A percentile compares a stretch with the other conserved stretches of the same genome.
phyloP scores from a whole-genome alignment of 1,140 invertebrate species.

The Zaprionus africanus region DNA sequence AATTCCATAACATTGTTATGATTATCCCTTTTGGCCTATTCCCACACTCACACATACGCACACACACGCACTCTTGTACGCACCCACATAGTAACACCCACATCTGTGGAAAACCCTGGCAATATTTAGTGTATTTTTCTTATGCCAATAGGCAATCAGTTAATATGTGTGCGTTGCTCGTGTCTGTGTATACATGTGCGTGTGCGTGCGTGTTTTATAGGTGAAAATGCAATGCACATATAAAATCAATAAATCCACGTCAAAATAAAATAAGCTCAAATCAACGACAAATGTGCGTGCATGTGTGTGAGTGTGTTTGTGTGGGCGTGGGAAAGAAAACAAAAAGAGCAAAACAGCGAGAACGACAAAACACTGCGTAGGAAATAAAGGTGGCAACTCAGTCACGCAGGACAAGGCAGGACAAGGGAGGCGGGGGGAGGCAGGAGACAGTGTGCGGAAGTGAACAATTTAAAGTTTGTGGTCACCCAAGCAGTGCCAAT shows the following conservation, averaged over 20 bases:
- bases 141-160: constrained; percentile 22
- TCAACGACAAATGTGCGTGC: constrained; percentile 54
- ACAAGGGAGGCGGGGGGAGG: neutral
- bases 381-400: constrained; percentile 2
- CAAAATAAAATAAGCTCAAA: constrained; percentile 78
- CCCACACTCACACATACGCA: neutral
- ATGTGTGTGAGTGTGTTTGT: constrained; percentile 25
- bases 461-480: constrained; percentile 58
- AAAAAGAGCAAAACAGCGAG: constrained; percentile 51
- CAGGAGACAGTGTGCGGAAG: constrained; percentile 39
- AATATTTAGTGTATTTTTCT: constrained; percentile 22
- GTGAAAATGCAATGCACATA: constrained; percentile 73
- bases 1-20: constrained; percentile 7
- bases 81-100: constrained; percentile 9
- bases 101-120: neutral
- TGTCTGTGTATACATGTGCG: constrained; percentile 12
- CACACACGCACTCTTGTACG: neutral
- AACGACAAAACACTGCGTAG: constrained; percentile 21
- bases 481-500: constrained; percentile 24
- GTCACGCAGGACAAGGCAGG: neutral
- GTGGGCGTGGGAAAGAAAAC: constrained; percentile 52
- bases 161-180: constrained; percentile 6
- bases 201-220: constrained; percentile 36
- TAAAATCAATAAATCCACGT: constrained; percentile 81
- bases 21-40: constrained; percentile 12